phyloP scores from a whole-genome alignment of 1,140 invertebrate genomes.

The Arctopsyche grandis region DNA sequence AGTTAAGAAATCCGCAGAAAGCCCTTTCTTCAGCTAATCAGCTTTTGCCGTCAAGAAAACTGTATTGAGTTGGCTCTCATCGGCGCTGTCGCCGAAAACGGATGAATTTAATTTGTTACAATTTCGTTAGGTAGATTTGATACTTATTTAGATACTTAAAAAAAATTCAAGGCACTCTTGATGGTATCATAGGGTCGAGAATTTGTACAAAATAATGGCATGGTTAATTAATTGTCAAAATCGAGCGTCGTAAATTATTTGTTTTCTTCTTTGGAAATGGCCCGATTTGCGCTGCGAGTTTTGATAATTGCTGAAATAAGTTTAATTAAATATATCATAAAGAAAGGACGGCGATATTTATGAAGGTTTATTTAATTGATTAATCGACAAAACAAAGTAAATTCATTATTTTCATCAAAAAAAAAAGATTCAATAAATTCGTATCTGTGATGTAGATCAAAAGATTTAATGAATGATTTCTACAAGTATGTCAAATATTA shows the following conservation, averaged over 20 bases:
- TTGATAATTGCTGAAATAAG: background rate
- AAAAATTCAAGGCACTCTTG: too few species aligned
- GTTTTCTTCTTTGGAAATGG: background rate
- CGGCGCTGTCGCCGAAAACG: constrained; percentile 1
- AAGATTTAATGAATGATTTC: too few species aligned
- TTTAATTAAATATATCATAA: constrained; percentile 5
- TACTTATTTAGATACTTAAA: too few species aligned
- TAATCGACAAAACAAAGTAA: background rate
- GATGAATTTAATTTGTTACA: background rate
- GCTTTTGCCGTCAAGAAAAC: constrained; percentile 5
- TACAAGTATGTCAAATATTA: too few species aligned
- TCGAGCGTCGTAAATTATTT: constrained; percentile 7
- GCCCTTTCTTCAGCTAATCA: constrained; percentile 14
- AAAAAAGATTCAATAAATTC: too few species aligned
- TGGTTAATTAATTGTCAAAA: background rate
- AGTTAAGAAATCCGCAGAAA: constrained; percentile 10
- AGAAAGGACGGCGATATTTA: background rate
- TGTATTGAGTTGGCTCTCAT: background rate
- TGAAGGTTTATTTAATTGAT: background rate
- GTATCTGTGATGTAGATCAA: too few species aligned
- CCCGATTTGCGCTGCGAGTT: background rate
- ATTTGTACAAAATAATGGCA: too few species aligned
- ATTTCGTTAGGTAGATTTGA: background rate
- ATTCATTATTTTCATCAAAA: too few species aligned
- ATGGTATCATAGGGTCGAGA: too few species aligned